Base-by-base conservation (phyloP, 2,888 invertebrate species). In the Harpalus rufipes region DNA sequence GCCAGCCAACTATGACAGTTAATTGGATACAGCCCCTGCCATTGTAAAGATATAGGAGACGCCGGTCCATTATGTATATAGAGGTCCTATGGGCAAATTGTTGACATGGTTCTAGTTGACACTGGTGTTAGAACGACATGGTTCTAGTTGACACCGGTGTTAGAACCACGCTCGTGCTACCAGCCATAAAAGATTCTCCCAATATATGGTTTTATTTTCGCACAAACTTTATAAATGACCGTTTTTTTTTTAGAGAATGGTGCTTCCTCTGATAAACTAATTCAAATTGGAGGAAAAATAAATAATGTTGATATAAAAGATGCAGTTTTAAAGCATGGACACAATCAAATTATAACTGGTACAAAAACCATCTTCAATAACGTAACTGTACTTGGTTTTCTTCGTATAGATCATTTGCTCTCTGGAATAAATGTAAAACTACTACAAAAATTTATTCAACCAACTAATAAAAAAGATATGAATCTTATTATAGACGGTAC, bases 241-340 rank as follows among this genome's bases (percentile, higher is more conserved):
- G n/a, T n/a, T 25, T 25, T 25, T 72, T 85, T 89, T 89, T 84
- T 85, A 89, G 89, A 87, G 68, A 84, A 87, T 12, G 86, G 87
- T 21, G 80, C 88, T 58, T 86, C 87, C 14, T 87, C 90, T 6
- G 72, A 87, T 51, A 74, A 85, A 16, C 63, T 80, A 8, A 84
- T 91, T 39, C 86, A 84, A 61, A 85, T 91, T 16, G 81, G 87
- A 56, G 91, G 91, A 10, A 87, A 89, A 25, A 88, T 92, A 25
- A 90, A 90, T 79, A 89, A 90, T 41, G 86, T 92, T 4, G 90
- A 91, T 72, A 88, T 92, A n/a, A 89, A 92, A n/a, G 92, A 92
- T 87, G 89, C 92, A 41, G 87, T 91, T 58, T 74, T 88, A 39
- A 87, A 87, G 84, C 78, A 86, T 18, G 85, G 86, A 58, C 86